Evolutionary conservation across 23 tunicate genomes (phyloP).

Genomic region (Ascidia mentula): DNA sequence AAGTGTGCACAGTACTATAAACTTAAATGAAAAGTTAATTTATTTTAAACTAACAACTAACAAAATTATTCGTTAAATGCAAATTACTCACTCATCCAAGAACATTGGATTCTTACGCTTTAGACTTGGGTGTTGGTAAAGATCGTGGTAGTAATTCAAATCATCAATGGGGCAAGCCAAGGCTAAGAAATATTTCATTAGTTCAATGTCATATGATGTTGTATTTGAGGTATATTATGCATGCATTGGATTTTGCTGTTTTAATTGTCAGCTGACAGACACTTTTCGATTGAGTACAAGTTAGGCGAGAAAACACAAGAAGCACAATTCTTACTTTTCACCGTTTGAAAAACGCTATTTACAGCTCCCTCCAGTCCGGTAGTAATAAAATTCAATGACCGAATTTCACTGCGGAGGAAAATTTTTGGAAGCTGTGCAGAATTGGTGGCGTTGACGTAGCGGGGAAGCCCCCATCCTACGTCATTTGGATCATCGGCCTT

Average conservation of each 20-base stretch:
- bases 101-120: not conserved
- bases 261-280: too few relatives aligned
- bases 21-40: too few relatives aligned
- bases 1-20: too few relatives aligned
- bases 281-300: too few relatives aligned
- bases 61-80: too few relatives aligned
- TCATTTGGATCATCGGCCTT: not conserved
- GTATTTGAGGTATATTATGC: too few relatives aligned
- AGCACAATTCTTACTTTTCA: not conserved
- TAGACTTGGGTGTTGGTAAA: not conserved
- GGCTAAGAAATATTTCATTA: not conserved
- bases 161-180: not conserved
- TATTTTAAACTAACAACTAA: too few relatives aligned
- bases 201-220: too few relatives aligned
- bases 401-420: not conserved
- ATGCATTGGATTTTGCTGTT: too few relatives aligned
- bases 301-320: too few relatives aligned
- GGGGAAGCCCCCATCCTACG: not conserved
- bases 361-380: not conserved
- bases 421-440: not conserved
- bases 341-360: not conserved
- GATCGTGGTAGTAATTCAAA: not conserved
- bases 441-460: not conserved
- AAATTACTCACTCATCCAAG: not conserved
- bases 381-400: not conserved